Evolutionary conservation across 2,113 vertebrate species (phyloP), one percentile per base, ranked within the genome.

Genomic region (Thamnaconus septentrionalis): DNA sequence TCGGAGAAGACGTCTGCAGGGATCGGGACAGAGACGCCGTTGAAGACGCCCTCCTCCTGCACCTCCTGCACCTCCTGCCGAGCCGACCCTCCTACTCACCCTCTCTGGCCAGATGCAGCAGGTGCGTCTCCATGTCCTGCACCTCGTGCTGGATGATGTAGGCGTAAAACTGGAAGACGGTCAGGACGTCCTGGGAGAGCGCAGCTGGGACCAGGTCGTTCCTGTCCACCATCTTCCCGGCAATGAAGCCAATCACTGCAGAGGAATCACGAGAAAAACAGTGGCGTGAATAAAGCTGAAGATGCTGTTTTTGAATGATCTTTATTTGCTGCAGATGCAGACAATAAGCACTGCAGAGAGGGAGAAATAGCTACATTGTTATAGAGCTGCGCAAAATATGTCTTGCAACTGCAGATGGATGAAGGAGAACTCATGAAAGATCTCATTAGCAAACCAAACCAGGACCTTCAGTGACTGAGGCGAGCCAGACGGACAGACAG

Each of bases 91-190:
- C 6, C 6, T 8, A 3, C 75, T 48, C 88, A 97, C 97, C 95
- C 88, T 98, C 96, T 89, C 91, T 93, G 66, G 95, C 93, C 0
- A 97, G 89, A 67, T 94, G 91, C 68, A 93, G 84, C 84, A 99
- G 87, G 71, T 96, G 93, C 31, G 86, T 92, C 83, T 93, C 92
- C 71, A 99, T 93, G 87, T 97, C 92, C 9, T 69, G 87, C 6
- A 96, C 90, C 0, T 88, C 89, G 11, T 93, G 94, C 64, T 93
- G 90, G 5, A 91, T 69, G 62, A 94, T 91, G 78, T 97, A 99
- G 63, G 83, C 85, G 85, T 94, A 90, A 70, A 96, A 98, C 89
- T 98, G 96, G 81, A 98, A 99, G 69, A 98, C 91, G 0, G 96
- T 99, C 47, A 99, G 84, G 64, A 95, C 90, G 71, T 98, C 96